Base-by-base conservation (phyloP, 53 echinoderm and acorn worm genomes). In the Paelopatides confundens region DNA sequence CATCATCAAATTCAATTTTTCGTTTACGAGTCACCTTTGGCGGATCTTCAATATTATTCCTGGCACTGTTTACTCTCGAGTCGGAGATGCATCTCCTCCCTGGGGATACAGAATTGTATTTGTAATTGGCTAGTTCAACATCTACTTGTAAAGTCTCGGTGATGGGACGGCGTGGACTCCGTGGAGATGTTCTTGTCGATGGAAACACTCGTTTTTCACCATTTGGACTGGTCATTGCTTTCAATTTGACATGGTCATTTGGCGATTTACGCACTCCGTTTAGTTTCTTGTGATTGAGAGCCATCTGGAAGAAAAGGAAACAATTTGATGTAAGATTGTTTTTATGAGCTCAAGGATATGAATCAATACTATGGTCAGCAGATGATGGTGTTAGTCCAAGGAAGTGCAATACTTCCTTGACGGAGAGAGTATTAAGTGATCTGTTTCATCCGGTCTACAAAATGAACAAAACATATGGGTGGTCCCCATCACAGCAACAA, bases 61-160 rank as follows among this genome's bases (percentile, higher is more conserved):
- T 63, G 64, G 81, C 93, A 31, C 89, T 91, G 0, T 76, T 87
- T 26, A 97, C 66, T 82, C 86, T 95, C n/a, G 97, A 97, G 79
- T 97, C 97, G 3, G 97, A 97, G 23, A 93, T 40, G 34, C 97
- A 97, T 33, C 93, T 87, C 28, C 97, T 65, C 14, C 97, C 97
- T 15, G 97, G 97, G n/a, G 97, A 97, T 18, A 97, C 87, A 26
- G 54, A 92, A 63, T 85, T 85, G 69, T 86, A 85, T 51, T 86
- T 91, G 23, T 77, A 66, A 66, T 95, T 95, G 6, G 95, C 95
- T 9, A 95, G 88, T 17, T 87, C 87, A 26, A 92, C 94, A 63
- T 96, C 94, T 27, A 96, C 94, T 68, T 90, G 85, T 35, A 96
- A 88, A 18, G 90, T 92, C 49, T 90, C 84, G 8, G 84, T 83